Evolutionary conservation across 2,888 invertebrate species (phyloP), one percentile per base, ranked within the genome.

Genomic region (Fabriciana adippe): DNA sequence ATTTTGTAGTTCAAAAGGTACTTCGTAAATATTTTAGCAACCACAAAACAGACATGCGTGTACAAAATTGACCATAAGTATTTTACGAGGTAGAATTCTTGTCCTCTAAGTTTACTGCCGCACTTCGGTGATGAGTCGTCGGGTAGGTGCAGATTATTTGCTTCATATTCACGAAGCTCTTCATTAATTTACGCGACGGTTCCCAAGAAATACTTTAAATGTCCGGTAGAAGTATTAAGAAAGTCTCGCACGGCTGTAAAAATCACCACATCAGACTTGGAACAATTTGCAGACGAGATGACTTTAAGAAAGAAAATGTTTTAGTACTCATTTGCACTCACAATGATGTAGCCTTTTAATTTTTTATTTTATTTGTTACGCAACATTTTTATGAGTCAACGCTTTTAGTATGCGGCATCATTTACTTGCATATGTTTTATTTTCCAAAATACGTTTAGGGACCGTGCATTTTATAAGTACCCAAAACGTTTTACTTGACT

Each of bases 111-210:
- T 77, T 76, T 76, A 77, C 72, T 71, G 73, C 60, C 79, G 71
- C 72, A 75, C 75, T 74, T 71, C 76, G 70, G 61, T 67, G 75
- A 81, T 81, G 83, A 86, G 78, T 84, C 83, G 81, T 72, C 74
- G 56, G 55, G 60, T 66, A 53, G 64, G 64, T 64, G 68, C 66
- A 70, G 76, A 78, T 79, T 80, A 77, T 81, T 81, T 76, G 76
- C 76, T 76, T 79, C 81, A 78, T 82, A 83, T 81, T 82, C 78
- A 75, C 74, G 78, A 74, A 69, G 71, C 78, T 80, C 79, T 83
- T 86, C 82, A 88, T 89, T 89, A 88, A 89, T 89, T 88, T 88
- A 88, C 84, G 82, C 78, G 83, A 85, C 82, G 77, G 79, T 82
- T 89, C 81, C 76, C 73, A 77, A 82, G 84, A 88, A 89, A 84